A percentile compares a stretch with the other conserved stretches of the same genome.
Evolutionary conservation across 2,113 vertebrate genomes (phyloP).

Genomic region (Gasterosteus aculeatus): DNA sequence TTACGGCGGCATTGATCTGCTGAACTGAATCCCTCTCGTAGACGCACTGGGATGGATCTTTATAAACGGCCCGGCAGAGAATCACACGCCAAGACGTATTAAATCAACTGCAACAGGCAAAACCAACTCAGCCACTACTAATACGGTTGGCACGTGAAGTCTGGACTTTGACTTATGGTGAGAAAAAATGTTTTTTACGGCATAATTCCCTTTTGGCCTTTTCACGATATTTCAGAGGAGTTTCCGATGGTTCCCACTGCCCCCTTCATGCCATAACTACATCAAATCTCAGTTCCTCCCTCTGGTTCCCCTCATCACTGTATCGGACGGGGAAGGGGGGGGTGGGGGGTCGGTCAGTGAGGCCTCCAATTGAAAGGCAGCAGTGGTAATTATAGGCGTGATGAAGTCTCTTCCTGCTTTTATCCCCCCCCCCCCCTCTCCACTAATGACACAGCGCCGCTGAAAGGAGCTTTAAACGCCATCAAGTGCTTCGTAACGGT

Average conservation of each 20-base stretch:
- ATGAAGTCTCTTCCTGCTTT: slow-evolving; percentile 43
- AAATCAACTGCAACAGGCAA: not conserved
- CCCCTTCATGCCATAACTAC: slow-evolving; percentile 15
- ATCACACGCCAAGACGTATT: not conserved
- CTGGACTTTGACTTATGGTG: not conserved
- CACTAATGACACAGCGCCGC: slow-evolving; percentile 53
- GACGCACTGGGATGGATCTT: no score
- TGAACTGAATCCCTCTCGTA: no score
- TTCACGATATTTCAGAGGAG: slow-evolving; percentile 21
- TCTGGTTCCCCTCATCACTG: not conserved
- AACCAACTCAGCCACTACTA: not conserved
- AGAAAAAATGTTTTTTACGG: not conserved
- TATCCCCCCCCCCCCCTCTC: slow-evolving; percentile 27
- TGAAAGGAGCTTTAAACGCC: slow-evolving; percentile 43
- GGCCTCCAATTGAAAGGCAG: slow-evolving; percentile 28
- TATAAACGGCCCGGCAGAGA: no score
- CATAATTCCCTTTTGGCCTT: slow-evolving; percentile 32
- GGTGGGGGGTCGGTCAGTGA: not conserved
- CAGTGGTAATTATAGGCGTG: slow-evolving; percentile 62
- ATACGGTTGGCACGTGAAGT: not conserved
- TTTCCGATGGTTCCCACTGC: slow-evolving; percentile 45
- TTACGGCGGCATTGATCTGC: not conserved
- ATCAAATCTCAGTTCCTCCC: slow-evolving; percentile 7
- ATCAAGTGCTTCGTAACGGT: slow-evolving; percentile 49
- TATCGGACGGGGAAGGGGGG: not conserved